Percentiles rank a stretch among this genome's conserved stretches.
Conservation (phyloP, 2,113 vertebrate species). For the Haemorhous mexicanus region DNA sequence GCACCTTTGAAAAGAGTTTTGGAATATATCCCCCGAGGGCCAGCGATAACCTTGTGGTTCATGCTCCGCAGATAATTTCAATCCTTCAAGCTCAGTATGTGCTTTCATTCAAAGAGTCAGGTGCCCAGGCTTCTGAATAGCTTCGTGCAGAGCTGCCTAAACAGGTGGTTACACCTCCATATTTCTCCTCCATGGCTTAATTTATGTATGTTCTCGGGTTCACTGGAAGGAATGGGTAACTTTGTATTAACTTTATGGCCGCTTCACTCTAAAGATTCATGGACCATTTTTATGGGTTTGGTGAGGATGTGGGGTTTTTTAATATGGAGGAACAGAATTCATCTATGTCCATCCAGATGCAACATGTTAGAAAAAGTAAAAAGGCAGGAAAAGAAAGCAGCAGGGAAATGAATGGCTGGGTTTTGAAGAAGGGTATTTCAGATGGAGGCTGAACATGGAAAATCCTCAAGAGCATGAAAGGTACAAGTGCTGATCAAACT, state of each 20-base stretch:
- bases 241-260: background rate
- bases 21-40: background rate
- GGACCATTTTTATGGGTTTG: background rate
- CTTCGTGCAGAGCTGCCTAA: background rate
- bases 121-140: background rate
- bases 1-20: slow-evolving; percentile 21
- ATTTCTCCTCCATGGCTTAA: background rate
- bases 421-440: background rate
- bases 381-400: background rate
- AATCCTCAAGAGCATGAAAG: background rate
- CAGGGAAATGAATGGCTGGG: background rate
- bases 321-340: background rate
- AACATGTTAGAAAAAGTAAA: background rate
- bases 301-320: background rate
- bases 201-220: background rate
- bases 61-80: background rate
- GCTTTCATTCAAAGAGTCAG: background rate
- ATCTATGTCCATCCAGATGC: background rate
- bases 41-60: slow-evolving; percentile 17
- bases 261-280: background rate
- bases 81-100: slow-evolving; percentile 4
- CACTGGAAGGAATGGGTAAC: background rate
- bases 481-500: background rate
- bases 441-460: background rate
- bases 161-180: background rate